Conservation (phyloP, 2,113 vertebrate species). For the Rattus norvegicus region GRCr8 NC_086019.1:99997501-99998000, state of each 20-base stretch:
- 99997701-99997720: neutral
- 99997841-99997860: neutral
- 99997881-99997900: no score
- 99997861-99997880: no score
- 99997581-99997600: neutral
- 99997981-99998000: neutral
- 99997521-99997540: neutral
- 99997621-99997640: neutral
- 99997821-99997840: neutral
- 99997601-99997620: neutral
- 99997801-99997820: neutral
- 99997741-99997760: neutral
- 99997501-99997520: neutral
- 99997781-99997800: neutral
- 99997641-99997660: neutral
- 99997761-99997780: neutral
- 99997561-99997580: neutral
- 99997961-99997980: neutral
- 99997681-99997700: neutral
- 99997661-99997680: neutral
- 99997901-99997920: neutral
- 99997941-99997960: neutral
- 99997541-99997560: neutral
- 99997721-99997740: neutral
- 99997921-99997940: neutral